Evolutionary conservation across 2,888 invertebrate genomes (phyloP).

Genomic region (Phortica magna): DNA sequence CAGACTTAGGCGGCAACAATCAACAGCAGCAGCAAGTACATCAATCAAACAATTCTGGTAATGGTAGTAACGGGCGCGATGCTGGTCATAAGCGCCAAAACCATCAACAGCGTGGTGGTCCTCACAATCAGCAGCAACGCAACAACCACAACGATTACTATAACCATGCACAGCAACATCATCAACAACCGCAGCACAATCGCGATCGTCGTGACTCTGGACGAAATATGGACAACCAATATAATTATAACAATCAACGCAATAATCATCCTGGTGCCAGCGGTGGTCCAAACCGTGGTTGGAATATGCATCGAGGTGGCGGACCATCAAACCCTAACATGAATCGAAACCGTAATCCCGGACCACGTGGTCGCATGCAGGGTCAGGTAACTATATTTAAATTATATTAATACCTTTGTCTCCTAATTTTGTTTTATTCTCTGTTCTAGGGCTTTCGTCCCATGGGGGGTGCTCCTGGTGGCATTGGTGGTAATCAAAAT

Average conservation of each 20-base stretch:
- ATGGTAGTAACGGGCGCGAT: constrained; percentile 77
- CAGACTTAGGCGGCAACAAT: constrained; percentile 85
- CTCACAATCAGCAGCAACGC: constrained; percentile 59
- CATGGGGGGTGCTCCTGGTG: constrained; percentile 74
- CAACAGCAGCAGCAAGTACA: constrained; percentile 57
- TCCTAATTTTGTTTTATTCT: constrained; percentile 4
- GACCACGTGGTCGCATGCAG: constrained; percentile 76
- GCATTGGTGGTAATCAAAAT: constrained; percentile 78
- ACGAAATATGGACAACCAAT: constrained; percentile 73
- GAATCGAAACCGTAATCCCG: constrained; percentile 73
- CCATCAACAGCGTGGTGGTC: constrained; percentile 61
- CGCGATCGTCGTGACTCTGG: constrained; percentile 78
- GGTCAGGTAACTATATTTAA: constrained; percentile 66
- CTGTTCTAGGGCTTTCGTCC: constrained; percentile 76
- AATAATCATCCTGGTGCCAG: constrained; percentile 73
- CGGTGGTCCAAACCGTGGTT: constrained; percentile 68
- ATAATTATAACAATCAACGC: constrained; percentile 74
- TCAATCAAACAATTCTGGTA: constrained; percentile 63
- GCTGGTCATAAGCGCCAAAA: constrained; percentile 74
- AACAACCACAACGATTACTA: constrained; percentile 63
- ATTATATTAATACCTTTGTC: background rate
- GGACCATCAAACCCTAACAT: constrained; percentile 70
- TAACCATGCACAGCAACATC: constrained; percentile 63
- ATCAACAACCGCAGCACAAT: constrained; percentile 53
- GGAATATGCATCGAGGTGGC: constrained; percentile 76